A percentile compares a stretch with the other conserved stretches of the same genome.
Evolutionary conservation across 1,140 invertebrate species (phyloP).

Genomic region (Zaprionus kolodkinae): DNA sequence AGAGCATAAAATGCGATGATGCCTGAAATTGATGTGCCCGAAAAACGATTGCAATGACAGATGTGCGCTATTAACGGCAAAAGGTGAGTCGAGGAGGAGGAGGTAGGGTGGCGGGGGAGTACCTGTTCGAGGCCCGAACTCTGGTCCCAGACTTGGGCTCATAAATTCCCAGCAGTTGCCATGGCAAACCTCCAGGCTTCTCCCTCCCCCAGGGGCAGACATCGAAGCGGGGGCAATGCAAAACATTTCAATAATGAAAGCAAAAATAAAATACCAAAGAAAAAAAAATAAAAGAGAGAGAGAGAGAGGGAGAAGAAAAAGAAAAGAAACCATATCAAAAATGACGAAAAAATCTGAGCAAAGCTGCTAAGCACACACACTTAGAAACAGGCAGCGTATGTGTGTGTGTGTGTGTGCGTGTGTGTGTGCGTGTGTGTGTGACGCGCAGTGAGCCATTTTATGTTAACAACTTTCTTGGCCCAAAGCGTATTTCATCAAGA

Average conservation of each 20-base stretch:
- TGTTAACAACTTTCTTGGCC: constrained; percentile 57
- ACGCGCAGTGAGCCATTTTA: constrained; percentile 52
- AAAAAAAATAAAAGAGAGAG: constrained; percentile 18
- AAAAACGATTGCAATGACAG: constrained; percentile 59
- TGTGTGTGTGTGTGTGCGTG: constrained; percentile 11
- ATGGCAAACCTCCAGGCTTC: constrained; percentile 5
- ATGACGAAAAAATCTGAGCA: constrained; percentile 24
- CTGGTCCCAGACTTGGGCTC: constrained; percentile 7
- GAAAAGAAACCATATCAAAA: constrained; percentile 5
- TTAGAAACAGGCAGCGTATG: background rate
- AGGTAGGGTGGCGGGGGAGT: background rate
- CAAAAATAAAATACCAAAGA: constrained; percentile 17
- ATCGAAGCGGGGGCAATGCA: constrained; percentile 33
- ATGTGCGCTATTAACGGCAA: constrained; percentile 50
- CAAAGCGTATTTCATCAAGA: constrained; percentile 48
- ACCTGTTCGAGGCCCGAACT: background rate
- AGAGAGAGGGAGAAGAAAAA: no score
- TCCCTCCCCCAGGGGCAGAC: constrained; percentile 32
- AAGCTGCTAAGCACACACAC: constrained; percentile 39
- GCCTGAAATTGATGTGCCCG: constrained; percentile 50
- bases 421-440: constrained; percentile 23
- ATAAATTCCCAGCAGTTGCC: constrained; percentile 48
- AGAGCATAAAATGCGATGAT: constrained; percentile 35
- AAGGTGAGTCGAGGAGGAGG: constrained; percentile 40
- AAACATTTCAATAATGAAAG: constrained; percentile 56